A percentile compares a stretch with the other conserved stretches of the same genome.
Evolutionary conservation across 2,797 vertebrate species (phyloP).

Genomic region (Sebastes iracundus): DNA sequence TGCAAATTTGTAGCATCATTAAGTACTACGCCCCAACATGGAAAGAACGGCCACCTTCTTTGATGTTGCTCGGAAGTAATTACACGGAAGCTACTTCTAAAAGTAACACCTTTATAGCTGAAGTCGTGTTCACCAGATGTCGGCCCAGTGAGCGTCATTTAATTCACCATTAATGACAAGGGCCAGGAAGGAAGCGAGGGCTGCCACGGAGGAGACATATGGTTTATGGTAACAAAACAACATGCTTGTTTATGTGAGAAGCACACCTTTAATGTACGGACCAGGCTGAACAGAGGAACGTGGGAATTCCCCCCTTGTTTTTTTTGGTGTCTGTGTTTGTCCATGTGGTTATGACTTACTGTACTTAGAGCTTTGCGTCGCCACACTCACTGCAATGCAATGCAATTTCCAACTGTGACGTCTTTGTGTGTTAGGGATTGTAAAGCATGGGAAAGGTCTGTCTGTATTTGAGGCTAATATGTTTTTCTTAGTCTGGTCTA

Average conservation of each 20-base stretch:
- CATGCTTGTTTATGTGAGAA: conserved; percentile 51
- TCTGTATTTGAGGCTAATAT: conserved; percentile 46
- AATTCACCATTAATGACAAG: conserved; percentile 79
- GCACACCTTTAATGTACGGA: conserved; percentile 44
- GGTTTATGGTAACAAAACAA: conserved; percentile 66
- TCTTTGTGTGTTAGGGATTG: conserved; percentile 7
- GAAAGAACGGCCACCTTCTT: conserved; percentile 69
- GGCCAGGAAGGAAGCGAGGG: conserved; percentile 64
- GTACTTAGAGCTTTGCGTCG: background rate
- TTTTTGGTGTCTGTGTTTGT: conserved; percentile 18
- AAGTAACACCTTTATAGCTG: conserved; percentile 61
- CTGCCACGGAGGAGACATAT: conserved; percentile 33
- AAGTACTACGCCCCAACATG: conserved; percentile 41
- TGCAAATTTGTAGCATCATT: conserved; percentile 52
- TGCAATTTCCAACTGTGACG: background rate
- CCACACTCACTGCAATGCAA: background rate
- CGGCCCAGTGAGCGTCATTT: conserved; percentile 53
- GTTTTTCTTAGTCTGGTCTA: conserved; percentile 60
- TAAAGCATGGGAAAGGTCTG: conserved; percentile 29
- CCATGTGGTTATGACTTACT: background rate
- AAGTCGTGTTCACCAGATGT: conserved; percentile 76
- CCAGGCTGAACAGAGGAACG: conserved; percentile 1
- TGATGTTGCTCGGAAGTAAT: conserved; percentile 69
- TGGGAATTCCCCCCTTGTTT: conserved; percentile 56
- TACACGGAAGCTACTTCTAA: conserved; percentile 58